Evolutionary conservation across 1,140 invertebrate genomes (phyloP).

Genomic region (Cydia pomonella): DNA sequence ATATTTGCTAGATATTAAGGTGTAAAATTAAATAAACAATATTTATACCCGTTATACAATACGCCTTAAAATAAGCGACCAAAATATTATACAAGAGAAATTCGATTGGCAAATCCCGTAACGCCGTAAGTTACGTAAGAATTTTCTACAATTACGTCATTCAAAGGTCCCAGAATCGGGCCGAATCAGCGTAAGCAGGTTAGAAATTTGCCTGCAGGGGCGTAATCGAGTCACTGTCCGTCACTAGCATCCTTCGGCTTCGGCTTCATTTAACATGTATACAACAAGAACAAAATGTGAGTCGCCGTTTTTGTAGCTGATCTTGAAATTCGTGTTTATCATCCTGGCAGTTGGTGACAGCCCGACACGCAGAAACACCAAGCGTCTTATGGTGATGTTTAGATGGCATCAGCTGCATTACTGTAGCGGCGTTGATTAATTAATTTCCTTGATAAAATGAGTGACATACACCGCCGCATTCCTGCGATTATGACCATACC

Average conservation of each 20-base stretch:
- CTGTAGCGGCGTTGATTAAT: too few species aligned
- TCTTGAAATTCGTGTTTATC: neutral
- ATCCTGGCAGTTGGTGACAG: too few species aligned
- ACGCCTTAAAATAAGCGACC: neutral
- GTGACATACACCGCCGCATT: too few species aligned
- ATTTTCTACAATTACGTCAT: constrained; percentile 23
- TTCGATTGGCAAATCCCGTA: neutral
- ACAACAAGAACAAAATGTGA: neutral
- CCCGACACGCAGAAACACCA: too few species aligned
- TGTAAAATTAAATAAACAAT: too few species aligned
- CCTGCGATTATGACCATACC: too few species aligned
- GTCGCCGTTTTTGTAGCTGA: neutral
- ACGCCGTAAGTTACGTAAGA: constrained; percentile 14
- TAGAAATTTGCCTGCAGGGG: neutral
- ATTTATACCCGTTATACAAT: too few species aligned
- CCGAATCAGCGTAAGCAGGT: constrained; percentile 13
- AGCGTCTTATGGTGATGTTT: too few species aligned
- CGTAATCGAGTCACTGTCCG: constrained; percentile 23
- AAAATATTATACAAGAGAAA: constrained; percentile 5
- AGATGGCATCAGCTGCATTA: too few species aligned
- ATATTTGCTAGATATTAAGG: too few species aligned
- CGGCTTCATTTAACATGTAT: constrained; percentile 22
- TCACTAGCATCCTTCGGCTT: too few species aligned
- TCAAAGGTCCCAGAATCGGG: constrained; percentile 19
- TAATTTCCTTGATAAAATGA: neutral